Evolutionary conservation across 2,113 vertebrate genomes (phyloP).

Genomic region (Clarias macrocephalus): DNA sequence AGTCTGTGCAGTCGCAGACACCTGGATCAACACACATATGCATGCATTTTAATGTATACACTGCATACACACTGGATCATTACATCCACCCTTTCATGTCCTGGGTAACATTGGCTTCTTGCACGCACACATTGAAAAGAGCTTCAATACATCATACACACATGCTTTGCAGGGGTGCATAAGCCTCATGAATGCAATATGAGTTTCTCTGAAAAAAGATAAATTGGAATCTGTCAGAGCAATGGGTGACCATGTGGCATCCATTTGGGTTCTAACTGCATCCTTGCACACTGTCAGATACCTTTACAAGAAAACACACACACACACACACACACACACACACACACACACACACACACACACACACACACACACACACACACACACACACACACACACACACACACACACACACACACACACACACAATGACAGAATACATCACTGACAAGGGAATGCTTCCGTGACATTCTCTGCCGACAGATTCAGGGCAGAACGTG

Average conservation of each 20-base stretch:
- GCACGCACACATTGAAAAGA: neutral
- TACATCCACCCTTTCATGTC: neutral
- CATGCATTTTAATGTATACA: neutral
- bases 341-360: constrained; percentile 1
- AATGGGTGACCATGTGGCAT: constrained; percentile 7
- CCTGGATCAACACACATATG: constrained; percentile 70
- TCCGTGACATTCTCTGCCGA: constrained; percentile 26
- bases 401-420: neutral
- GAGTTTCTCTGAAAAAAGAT: constrained; percentile 14
- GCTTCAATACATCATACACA: neutral
- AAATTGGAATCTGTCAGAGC: neutral
- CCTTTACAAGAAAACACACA: constrained; percentile 5
- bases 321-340: constrained; percentile 13
- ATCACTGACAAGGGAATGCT: constrained; percentile 20
- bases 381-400: constrained; percentile 1
- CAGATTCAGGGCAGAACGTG: constrained; percentile 32
- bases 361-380: constrained; percentile 20
- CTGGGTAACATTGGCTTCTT: neutral
- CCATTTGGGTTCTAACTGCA: constrained; percentile 34
- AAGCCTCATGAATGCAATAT: constrained; percentile 1
- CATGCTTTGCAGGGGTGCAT: neutral
- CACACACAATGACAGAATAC: neutral
- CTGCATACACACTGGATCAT: neutral
- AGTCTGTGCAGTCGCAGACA: constrained; percentile 80
- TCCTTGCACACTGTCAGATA: constrained; percentile 7